Conservation (phyloP, 2,113 vertebrate genomes). For the Scopus umbretta region DNA sequence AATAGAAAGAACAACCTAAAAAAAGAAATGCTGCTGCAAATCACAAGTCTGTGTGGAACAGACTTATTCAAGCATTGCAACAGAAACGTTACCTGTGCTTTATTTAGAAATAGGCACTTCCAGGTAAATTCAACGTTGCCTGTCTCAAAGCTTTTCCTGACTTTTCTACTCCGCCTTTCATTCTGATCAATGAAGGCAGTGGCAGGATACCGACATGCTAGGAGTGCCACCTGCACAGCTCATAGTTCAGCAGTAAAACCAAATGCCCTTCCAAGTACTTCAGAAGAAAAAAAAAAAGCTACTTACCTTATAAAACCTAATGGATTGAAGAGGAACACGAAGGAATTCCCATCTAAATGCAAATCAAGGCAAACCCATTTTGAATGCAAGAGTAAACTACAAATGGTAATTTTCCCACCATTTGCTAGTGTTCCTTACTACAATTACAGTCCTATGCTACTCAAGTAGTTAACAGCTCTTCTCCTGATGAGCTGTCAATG, state of each 20-base stretch:
- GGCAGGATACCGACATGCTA: background rate
- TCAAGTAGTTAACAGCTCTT: background rate
- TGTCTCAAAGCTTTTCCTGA: background rate
- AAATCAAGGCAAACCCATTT: slow-evolving; percentile 59
- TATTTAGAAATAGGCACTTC: slow-evolving; percentile 1
- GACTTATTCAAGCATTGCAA: background rate
- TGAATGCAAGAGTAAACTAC: slow-evolving; percentile 45
- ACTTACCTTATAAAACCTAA: slow-evolving; percentile 44
- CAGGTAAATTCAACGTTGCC: background rate
- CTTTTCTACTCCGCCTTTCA: background rate
- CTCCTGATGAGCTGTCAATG: slow-evolving; percentile 4
- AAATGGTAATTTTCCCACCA: slow-evolving; percentile 60
- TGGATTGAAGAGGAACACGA: slow-evolving; percentile 51
- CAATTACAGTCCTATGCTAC: background rate
- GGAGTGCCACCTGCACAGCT: background rate
- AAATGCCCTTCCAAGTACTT: slow-evolving; percentile 45
- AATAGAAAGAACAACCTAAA: background rate
- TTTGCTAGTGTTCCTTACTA: background rate
- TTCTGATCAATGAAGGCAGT: background rate
- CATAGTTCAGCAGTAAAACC: background rate
- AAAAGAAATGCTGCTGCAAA: background rate
- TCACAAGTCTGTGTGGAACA: background rate
- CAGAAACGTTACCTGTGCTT: background rate
- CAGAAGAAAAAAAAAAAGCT: background rate
- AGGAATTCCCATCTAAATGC: slow-evolving; percentile 81